A percentile compares a stretch with the other conserved stretches of the same genome.
These are phyloP conservation scores for Gryllus longicercus DNA, from an alignment of 2,888 invertebrate genomes.

Conservation along the genomic window DNA sequence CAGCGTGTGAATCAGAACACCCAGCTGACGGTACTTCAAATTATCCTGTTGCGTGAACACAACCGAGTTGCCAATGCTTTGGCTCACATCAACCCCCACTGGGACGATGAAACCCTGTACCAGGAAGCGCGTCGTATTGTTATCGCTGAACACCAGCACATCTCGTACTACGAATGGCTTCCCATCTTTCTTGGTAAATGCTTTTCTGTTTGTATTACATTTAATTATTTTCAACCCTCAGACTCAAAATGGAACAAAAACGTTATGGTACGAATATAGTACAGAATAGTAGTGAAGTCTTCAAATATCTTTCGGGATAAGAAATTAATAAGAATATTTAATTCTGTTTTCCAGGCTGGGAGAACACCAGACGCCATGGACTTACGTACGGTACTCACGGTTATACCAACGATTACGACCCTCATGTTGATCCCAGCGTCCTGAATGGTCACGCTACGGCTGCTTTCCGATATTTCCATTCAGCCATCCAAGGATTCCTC, in stretches of 20 bases:
- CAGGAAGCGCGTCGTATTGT: slow-evolving; percentile 70
- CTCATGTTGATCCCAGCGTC: slow-evolving; percentile 60
- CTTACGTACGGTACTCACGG: slow-evolving; percentile 58
- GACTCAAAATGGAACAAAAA: too few relatives aligned
- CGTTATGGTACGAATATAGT: too few relatives aligned
- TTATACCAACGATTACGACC: slow-evolving; percentile 66
- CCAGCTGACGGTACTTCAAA: slow-evolving; percentile 69
- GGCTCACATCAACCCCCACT: slow-evolving; percentile 64
- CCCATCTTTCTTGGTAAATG: slow-evolving; percentile 67
- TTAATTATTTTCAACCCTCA: too few relatives aligned
- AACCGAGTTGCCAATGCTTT: slow-evolving; percentile 69
- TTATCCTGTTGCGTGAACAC: slow-evolving; percentile 73
- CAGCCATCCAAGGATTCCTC: slow-evolving; percentile 64
- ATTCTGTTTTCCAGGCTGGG: slow-evolving; percentile 47
- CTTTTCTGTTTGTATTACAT: too few relatives aligned
- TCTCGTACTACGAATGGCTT: slow-evolving; percentile 76
- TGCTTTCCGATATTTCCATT: slow-evolving; percentile 71
- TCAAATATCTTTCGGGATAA: too few relatives aligned
- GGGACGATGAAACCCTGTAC: slow-evolving; percentile 69
- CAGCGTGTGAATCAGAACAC: slow-evolving; percentile 74
- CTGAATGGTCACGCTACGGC: slow-evolving; percentile 69
- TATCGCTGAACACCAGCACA: slow-evolving; percentile 73
- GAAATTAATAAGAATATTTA: too few relatives aligned
- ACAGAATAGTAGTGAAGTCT: too few relatives aligned
- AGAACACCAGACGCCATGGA: slow-evolving; percentile 61